These are phyloP conservation scores for Chydorus sphaericus DNA, from an alignment of 2,888 invertebrate genomes.

Conservation along the genomic window DNA sequence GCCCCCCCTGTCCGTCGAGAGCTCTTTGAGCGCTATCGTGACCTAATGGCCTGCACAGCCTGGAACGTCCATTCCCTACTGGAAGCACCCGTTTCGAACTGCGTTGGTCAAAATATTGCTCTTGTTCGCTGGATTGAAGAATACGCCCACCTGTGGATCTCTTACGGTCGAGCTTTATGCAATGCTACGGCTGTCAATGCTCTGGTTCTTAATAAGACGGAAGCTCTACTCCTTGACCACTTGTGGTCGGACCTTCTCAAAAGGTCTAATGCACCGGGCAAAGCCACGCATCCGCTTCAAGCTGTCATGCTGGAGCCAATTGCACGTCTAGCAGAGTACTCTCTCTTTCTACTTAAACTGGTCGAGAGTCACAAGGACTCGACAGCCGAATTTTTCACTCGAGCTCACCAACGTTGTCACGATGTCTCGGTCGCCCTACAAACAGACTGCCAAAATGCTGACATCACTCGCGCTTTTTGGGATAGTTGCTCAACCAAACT, in stretches of 20 bases:
- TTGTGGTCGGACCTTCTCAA: neutral
- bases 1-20: conserved; percentile 1
- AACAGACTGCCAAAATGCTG: conserved; percentile 42
- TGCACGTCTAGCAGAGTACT: conserved; percentile 7
- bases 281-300: no score
- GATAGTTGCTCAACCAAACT: conserved; percentile 45
- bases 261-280: no score
- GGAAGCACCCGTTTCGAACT: conserved; percentile 30
- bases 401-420: neutral
- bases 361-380: neutral
- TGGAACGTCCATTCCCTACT: conserved; percentile 51
- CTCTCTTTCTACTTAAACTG: neutral
- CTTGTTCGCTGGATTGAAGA: conserved; percentile 9
- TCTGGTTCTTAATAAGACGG: conserved; percentile 7
- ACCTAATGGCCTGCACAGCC: conserved; percentile 50
- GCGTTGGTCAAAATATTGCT: neutral
- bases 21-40: conserved; percentile 36
- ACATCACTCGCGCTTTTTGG: conserved; percentile 57
- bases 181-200: conserved; percentile 10
- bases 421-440: conserved; percentile 15
- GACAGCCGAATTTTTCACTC: conserved; percentile 30
- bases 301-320: conserved; percentile 11
- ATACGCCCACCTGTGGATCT: neutral
- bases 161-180: conserved; percentile 6
- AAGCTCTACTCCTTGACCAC: conserved; percentile 3